phyloP scores from a whole-genome alignment of 2,113 vertebrate species.

The Chaenocephalus aceratus region DNA sequence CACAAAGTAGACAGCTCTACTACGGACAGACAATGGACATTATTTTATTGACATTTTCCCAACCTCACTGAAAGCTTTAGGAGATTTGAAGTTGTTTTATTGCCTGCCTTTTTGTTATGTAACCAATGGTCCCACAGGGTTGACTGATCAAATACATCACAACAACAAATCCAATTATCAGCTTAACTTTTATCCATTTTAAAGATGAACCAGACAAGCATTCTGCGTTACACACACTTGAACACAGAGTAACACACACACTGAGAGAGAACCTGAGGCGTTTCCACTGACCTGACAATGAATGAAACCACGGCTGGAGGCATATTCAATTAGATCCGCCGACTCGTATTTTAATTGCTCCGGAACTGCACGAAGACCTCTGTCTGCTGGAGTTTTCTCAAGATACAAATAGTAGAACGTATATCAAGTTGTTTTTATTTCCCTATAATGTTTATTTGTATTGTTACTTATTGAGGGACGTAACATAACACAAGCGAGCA shows the following conservation, averaged over 20 bases:
- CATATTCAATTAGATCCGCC: conserved; percentile 18
- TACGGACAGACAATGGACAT: no score
- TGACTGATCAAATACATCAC: not conserved
- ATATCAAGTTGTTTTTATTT: not conserved
- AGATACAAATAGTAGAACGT: not conserved
- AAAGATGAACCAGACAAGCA: not conserved
- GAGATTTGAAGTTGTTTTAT: no score
- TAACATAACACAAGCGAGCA: conserved; percentile 1
- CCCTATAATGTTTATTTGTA: not conserved
- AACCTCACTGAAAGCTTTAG: not conserved
- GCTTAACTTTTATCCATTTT: not conserved
- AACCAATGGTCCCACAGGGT: not conserved
- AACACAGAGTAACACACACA: not conserved
- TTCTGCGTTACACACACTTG: not conserved
- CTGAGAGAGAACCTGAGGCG: not conserved
- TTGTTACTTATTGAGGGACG: not conserved
- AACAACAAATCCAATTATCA: not conserved
- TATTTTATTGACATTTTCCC: not conserved
- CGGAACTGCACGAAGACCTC: not conserved
- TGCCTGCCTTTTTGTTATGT: not conserved
- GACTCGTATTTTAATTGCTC: conserved; percentile 8
- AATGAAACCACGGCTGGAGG: not conserved
- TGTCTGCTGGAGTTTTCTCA: not conserved
- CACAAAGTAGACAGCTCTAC: not conserved
- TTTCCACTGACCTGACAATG: conserved; percentile 11